phyloP scores from a whole-genome alignment of 2,113 vertebrate species.

The Tetrax tetrax region DNA sequence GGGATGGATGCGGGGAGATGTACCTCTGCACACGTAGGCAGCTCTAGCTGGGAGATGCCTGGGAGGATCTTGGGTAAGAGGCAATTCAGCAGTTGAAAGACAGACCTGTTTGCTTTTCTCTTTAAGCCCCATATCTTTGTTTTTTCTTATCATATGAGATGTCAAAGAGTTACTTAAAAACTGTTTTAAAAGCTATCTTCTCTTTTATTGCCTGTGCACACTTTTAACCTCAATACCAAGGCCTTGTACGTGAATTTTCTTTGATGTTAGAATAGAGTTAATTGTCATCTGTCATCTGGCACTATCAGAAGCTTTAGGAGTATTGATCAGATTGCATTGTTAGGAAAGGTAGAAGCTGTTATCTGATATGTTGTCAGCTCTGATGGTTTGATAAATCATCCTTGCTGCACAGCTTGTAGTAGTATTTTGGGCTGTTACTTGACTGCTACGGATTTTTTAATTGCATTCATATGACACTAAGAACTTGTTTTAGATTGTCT shows the following conservation, averaged over 20 bases:
- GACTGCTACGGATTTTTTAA: neutral
- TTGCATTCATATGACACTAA: neutral
- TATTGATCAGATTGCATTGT: conserved; percentile 29
- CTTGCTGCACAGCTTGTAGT: neutral
- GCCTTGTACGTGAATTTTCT: neutral
- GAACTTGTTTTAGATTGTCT: neutral
- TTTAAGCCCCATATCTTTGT: neutral
- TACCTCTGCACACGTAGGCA: neutral
- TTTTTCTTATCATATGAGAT: neutral
- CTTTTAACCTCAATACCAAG: neutral
- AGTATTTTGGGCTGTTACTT: neutral
- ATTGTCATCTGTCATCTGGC: neutral
- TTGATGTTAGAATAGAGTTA: neutral
- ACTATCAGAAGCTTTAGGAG: neutral
- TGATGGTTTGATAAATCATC: neutral
- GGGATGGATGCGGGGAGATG: neutral
- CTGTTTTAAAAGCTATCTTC: neutral
- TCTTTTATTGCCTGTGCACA: neutral
- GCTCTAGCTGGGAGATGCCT: neutral
- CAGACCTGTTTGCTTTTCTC: neutral
- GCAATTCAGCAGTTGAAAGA: neutral
- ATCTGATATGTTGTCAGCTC: neutral
- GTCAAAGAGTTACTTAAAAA: neutral
- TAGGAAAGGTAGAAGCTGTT: neutral
- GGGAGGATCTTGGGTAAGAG: neutral